phyloP scores from a whole-genome alignment of 1,140 invertebrate genomes.

The Arctopsyche grandis region DNA sequence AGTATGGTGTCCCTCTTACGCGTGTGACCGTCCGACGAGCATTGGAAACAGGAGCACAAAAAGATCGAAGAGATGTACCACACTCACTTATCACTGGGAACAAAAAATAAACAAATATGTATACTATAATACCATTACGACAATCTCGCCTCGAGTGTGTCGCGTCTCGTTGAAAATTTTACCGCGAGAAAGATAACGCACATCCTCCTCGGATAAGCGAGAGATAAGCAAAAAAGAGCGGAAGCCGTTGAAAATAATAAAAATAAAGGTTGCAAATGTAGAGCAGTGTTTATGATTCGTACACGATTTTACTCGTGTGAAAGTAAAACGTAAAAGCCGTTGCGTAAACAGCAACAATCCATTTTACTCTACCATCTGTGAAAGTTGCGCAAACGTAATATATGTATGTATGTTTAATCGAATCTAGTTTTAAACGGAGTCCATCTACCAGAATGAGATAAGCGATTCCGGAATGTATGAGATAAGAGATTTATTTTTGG shows the following conservation, averaged over 20 bases:
- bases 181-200: too few relatives aligned
- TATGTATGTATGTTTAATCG: too few relatives aligned
- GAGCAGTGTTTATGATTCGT: background rate
- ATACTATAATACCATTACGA: too few relatives aligned
- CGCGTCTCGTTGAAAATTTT: too few relatives aligned
- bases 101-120: too few relatives aligned
- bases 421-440: background rate
- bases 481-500: too few relatives aligned
- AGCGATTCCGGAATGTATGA: too few relatives aligned
- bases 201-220: too few relatives aligned
- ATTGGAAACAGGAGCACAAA: constrained; percentile 45
- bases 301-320: constrained; percentile 24
- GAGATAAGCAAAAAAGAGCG: too few relatives aligned
- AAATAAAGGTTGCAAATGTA: background rate
- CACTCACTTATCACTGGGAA: background rate
- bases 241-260: too few relatives aligned
- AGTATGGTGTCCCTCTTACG: constrained; percentile 48
- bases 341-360: constrained; percentile 14
- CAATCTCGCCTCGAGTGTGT: too few relatives aligned
- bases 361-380: constrained; percentile 13
- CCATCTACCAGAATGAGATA: too few relatives aligned
- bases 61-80: background rate
- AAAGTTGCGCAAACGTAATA: constrained; percentile 1
- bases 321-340: constrained; percentile 21
- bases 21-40: constrained; percentile 44